Conservation (phyloP, 2,797 vertebrate species). For the Muscicapa striata region DNA sequence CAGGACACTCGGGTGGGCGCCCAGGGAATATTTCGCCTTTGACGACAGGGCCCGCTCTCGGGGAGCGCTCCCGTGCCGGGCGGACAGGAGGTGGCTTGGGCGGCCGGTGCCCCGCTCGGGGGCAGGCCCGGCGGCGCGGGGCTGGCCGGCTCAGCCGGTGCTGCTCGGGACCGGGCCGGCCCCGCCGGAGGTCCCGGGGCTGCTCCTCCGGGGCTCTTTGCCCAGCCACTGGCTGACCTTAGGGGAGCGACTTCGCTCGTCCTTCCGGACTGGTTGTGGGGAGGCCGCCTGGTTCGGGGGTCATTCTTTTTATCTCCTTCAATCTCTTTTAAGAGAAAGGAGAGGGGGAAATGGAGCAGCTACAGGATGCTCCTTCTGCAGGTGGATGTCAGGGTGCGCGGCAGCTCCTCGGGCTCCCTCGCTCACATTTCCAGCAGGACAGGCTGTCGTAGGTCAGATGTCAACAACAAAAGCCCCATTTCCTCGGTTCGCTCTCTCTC, state of each 20-base stretch:
- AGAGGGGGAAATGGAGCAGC: background rate
- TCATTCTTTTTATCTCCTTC: background rate
- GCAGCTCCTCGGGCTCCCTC: background rate
- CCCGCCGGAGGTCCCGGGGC: background rate
- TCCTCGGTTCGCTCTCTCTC: background rate
- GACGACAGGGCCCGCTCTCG: conserved; percentile 17
- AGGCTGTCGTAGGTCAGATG: background rate
- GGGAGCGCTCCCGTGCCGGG: conserved; percentile 22
- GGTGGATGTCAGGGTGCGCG: background rate
- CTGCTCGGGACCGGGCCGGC: background rate
- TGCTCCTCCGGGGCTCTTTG: background rate
- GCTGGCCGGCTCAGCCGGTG: background rate
- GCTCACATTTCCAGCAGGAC: background rate
- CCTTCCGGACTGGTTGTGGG: background rate
- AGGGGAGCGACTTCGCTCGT: background rate
- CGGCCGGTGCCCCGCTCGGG: background rate
- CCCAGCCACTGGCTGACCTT: background rate
- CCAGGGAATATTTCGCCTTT: conserved; percentile 27
- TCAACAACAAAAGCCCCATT: background rate
- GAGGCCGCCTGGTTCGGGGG: background rate
- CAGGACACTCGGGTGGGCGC: conserved; percentile 75
- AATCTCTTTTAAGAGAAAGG: background rate
- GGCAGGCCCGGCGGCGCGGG: background rate
- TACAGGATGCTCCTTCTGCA: background rate
- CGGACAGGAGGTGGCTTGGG: background rate